Conservation (phyloP, 2,113 vertebrate genomes). For the Atrichornis clamosus region DNA sequence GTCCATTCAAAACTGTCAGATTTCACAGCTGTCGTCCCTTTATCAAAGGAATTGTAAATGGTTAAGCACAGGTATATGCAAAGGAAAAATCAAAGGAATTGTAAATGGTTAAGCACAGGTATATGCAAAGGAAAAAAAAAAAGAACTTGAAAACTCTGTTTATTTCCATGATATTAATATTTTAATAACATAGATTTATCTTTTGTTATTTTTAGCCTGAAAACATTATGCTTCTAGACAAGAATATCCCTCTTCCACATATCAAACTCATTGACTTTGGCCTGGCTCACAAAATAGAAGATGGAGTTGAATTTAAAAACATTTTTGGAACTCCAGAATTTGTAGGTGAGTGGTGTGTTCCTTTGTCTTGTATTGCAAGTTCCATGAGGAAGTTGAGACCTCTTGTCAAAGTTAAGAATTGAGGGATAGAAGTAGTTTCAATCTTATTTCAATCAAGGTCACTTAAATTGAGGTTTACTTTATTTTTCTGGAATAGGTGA, state of each 20-base stretch:
- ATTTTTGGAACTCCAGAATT: constrained; percentile 98
- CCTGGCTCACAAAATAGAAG: constrained; percentile 92
- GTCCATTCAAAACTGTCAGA: not conserved
- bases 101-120: not conserved
- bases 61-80: not conserved
- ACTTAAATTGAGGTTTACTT: not conserved
- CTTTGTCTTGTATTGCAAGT: not conserved
- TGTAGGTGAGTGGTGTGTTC: constrained; percentile 80
- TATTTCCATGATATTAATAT: not conserved
- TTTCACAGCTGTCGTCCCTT: not conserved
- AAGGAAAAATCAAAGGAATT: not conserved
- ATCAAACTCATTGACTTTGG: constrained; percentile 98
- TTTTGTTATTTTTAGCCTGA: constrained; percentile 84
- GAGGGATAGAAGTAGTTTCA: not conserved
- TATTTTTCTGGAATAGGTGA: not conserved
- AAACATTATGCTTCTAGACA: constrained; percentile 98
- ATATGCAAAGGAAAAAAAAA: not conserved
- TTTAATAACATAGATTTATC: not conserved
- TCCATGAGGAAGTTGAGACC: not conserved
- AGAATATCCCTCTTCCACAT: constrained; percentile 82
- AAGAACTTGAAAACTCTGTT: not conserved
- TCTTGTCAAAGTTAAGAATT: not conserved
- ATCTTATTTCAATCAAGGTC: not conserved
- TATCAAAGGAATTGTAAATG: not conserved
- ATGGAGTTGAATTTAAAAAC: constrained; percentile 93